These are phyloP conservation scores for Zosterops pallidus DNA, from an alignment of 2,113 vertebrate species.

Conservation along the genomic window DNA sequence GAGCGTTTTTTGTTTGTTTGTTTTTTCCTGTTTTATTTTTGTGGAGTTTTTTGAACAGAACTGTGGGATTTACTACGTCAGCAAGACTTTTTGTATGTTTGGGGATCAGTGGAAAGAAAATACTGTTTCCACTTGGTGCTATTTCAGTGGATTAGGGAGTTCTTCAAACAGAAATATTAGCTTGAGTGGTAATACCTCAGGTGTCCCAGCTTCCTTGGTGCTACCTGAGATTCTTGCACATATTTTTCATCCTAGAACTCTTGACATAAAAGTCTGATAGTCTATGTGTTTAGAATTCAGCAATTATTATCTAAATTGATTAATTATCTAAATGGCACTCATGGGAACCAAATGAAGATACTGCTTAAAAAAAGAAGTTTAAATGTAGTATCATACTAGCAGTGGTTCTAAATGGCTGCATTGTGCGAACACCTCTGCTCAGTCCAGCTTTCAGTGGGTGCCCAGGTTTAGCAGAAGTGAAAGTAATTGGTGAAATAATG, in stretches of 20 bases:
- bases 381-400: background rate
- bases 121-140: conserved; percentile 25
- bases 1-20: background rate
- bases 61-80: conserved; percentile 17
- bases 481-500: background rate
- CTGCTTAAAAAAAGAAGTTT: background rate
- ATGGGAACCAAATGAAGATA: background rate
- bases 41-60: background rate
- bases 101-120: conserved; percentile 20
- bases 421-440: background rate
- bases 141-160: conserved; percentile 41
- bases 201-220: background rate
- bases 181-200: background rate
- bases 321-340: background rate
- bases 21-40: background rate
- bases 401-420: background rate
- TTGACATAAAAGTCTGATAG: background rate
- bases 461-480: background rate
- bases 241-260: background rate
- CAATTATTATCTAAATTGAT: background rate
- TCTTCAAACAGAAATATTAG: background rate
- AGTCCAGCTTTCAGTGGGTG: background rate
- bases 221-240: background rate
- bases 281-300: background rate
- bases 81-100: background rate